These are phyloP conservation scores for Sibirionetta formosa DNA, from an alignment of 2,797 vertebrate genomes.

Conservation along the genomic window DNA sequence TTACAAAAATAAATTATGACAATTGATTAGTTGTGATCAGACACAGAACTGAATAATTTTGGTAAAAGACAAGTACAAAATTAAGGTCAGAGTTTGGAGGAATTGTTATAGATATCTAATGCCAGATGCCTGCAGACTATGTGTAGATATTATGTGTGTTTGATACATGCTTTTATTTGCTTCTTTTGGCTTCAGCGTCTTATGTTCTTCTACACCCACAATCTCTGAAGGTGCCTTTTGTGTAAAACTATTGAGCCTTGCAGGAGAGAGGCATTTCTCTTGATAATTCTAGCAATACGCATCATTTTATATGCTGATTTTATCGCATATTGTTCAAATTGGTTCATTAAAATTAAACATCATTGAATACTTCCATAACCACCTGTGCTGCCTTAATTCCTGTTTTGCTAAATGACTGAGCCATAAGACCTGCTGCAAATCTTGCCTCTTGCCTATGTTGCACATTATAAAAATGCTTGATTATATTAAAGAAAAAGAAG, in stretches of 20 bases:
- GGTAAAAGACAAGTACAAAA: not conserved
- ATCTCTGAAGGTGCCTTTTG: slow-evolving; percentile 30
- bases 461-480: not conserved
- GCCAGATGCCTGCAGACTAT: not conserved
- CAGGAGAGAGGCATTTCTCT: not conserved
- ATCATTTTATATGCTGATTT: slow-evolving; percentile 53
- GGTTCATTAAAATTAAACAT: slow-evolving; percentile 60
- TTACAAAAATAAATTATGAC: slow-evolving; percentile 2
- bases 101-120: not conserved
- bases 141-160: not conserved
- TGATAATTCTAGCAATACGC: not conserved
- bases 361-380: slow-evolving; percentile 15
- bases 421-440: slow-evolving; percentile 2
- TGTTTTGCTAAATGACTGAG: not conserved
- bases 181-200: not conserved
- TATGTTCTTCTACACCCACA: not conserved
- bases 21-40: not conserved
- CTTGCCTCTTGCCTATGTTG: not conserved
- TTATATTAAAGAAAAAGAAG: not conserved
- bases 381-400: slow-evolving; percentile 32
- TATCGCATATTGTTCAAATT: slow-evolving; percentile 47
- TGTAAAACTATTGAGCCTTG: not conserved
- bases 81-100: not conserved
- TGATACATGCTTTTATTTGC: not conserved
- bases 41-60: not conserved